Evolutionary conservation across 1,140 invertebrate species (phyloP), one percentile per base, ranked within the genome.

Genomic region (Drosophila athabasca): DNA sequence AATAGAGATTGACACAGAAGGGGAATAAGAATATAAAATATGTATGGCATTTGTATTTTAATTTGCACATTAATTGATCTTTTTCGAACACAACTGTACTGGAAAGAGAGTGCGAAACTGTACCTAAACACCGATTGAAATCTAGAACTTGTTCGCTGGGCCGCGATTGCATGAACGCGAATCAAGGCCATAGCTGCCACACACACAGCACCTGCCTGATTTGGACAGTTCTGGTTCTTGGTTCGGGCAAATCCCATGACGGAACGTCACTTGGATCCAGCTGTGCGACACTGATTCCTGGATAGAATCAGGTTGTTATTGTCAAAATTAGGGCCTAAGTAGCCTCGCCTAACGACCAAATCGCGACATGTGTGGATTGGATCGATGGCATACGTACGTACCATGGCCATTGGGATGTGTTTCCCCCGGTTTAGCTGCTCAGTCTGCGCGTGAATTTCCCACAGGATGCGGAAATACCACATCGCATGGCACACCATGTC

Each of bases 261-360:
- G 41, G 13, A 24, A 35, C 49, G 26, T n/a, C 44, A 29, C 61
- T 68, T 68, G 65, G 52, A 44, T 49, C 64, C 64, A 67, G 62
- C 66, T 68, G 66, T 9, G 35, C 35, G 35, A 13, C 35, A 39
- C 35, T 39, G 35, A 11, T 39, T 39, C 35, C 11, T 39, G 35
- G 64, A 43, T 49, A 44, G 43, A 64, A 69, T 69, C 66, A 69
- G 67, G 67, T 69, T 62, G 48, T 26, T 46, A 50, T 43, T 68
- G 51, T 50, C 35, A 44, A 69, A 69, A 69, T 69, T 69, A 69
- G 64, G 69, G 51, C 51, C 67, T 69, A 69, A 69, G 67, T 69
- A 69, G 67, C n/a, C 67, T 69, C 64, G 62, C 62, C 53, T 35
- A 17, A 19, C 19, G 51, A 44, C 44, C 58, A 31, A 55, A 55